A percentile compares a stretch with the other conserved stretches of the same genome.
phyloP scores from a whole-genome alignment of 2,888 invertebrate genomes.

The Glyphotaelius pellucidus region DNA sequence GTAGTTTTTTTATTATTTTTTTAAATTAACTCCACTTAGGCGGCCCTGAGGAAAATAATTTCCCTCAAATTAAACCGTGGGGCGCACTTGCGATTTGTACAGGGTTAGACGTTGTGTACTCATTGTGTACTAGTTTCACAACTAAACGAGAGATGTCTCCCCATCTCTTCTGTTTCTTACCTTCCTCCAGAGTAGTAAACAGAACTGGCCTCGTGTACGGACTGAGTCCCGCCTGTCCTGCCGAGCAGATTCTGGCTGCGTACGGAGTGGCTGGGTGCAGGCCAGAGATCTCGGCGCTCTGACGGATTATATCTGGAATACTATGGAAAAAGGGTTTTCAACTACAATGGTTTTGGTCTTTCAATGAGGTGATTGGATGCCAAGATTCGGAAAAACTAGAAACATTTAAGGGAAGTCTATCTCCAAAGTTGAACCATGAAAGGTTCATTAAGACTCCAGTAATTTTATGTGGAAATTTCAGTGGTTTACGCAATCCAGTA shows the following conservation, averaged over 20 bases:
- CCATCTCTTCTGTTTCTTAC: slow-evolving; percentile 67
- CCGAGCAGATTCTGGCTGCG: slow-evolving; percentile 73
- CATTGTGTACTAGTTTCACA: too few relatives aligned
- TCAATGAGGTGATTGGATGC: neutral
- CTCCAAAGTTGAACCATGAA: neutral
- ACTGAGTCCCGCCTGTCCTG: slow-evolving; percentile 75
- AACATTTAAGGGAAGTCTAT: neutral
- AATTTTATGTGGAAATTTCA: too few relatives aligned
- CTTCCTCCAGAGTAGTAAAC: slow-evolving; percentile 75
- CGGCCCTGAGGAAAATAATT: too few relatives aligned
- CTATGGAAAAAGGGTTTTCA: slow-evolving; percentile 18
- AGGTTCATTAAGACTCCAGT: neutral
- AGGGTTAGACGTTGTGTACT: too few relatives aligned
- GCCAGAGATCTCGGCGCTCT: slow-evolving; percentile 72
- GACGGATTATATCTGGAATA: slow-evolving; percentile 69
- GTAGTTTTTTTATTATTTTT: too few relatives aligned
- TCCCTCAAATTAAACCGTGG: too few relatives aligned
- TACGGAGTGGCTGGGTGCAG: slow-evolving; percentile 74
- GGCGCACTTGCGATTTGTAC: too few relatives aligned
- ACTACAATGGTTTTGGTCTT: neutral
- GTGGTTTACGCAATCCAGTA: too few relatives aligned
- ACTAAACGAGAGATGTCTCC: too few relatives aligned
- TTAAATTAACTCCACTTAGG: too few relatives aligned
- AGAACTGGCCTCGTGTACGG: slow-evolving; percentile 73
- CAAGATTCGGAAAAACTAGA: neutral